phyloP scores from a whole-genome alignment of 2,113 vertebrate species.

The Hiodon tergisus region DNA sequence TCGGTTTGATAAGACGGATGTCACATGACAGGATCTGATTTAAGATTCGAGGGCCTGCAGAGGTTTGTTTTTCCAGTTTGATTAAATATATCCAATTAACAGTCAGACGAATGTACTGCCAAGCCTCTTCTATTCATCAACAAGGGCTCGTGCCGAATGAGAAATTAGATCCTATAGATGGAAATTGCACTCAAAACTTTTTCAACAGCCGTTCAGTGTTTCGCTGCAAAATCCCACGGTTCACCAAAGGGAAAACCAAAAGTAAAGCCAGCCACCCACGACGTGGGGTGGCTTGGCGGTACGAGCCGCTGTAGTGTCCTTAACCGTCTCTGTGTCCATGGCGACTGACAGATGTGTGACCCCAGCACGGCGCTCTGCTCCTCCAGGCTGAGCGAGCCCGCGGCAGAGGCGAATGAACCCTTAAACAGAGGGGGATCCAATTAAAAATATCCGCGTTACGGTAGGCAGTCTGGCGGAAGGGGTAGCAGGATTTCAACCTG shows the following conservation, averaged over 20 bases:
- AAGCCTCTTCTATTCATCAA: not conserved
- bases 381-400: not conserved
- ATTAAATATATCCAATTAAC: constrained; percentile 11
- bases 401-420: not conserved
- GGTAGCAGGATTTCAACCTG: not conserved
- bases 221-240: too few species aligned
- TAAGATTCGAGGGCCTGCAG: not conserved
- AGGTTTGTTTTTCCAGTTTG: not conserved
- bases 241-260: too few species aligned
- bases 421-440: not conserved
- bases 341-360: not conserved
- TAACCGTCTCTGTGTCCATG: not conserved
- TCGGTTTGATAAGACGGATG: constrained; percentile 1
- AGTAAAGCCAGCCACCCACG: too few species aligned
- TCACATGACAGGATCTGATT: not conserved
- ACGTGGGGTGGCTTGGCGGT: too few species aligned
- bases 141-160: not conserved
- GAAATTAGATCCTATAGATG: not conserved
- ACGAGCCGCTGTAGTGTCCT: not conserved
- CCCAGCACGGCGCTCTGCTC: not conserved
- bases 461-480: not conserved
- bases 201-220: too few species aligned
- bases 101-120: not conserved
- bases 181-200: not conserved
- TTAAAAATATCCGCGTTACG: not conserved